Base-by-base conservation (phyloP, 2,888 invertebrate genomes). In the Synanthedon formicaeformis region DNA sequence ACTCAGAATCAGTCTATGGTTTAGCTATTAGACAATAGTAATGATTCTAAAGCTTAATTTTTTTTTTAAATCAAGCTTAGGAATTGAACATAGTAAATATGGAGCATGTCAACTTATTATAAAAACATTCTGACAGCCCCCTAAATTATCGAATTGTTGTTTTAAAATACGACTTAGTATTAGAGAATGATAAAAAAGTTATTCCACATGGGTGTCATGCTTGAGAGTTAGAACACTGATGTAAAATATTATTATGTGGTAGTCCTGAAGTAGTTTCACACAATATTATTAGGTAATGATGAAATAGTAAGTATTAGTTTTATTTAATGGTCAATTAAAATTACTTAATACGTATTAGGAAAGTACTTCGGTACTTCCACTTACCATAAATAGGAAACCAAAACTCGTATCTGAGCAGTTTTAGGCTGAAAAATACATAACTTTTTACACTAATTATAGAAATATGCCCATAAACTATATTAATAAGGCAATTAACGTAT, bases 361-460 rank as follows among this genome's bases (percentile, higher is more conserved):
- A 81, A 78, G 85, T 82, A 87, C 85, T 63, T 60, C 55, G 57
- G 83, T 85, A 86, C 86, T 76, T 78, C 76, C 85, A 87, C 86
- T 87, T 87, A 87, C 87, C 87, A 86, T 84, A 69, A 73, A 71
- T 73, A 71, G 73, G 77, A 75, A 79, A 83, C 70, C 80, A 81
- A 81, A 71, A 80, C 83, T 81, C 78, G 82, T 83, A 82, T 83
- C 86, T 78, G 73, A 85, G 80, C 70, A 74, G 86, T 74, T 52
- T 73, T 73, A 78, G 75, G 81, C 87, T 87, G 87, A 87, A 87
- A 87, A 87, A 34, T 34, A 84, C 81, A 87, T 81, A 84, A 83
- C 81, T 61, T 69, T 79, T 81, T 82, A 78, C 78, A 80, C 81
- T 76, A 61, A 10, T 45, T 45, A 45, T 45, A 12, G 8, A 10